phyloP scores from a whole-genome alignment of 2,797 vertebrate species.

The Poecilia picta region DNA sequence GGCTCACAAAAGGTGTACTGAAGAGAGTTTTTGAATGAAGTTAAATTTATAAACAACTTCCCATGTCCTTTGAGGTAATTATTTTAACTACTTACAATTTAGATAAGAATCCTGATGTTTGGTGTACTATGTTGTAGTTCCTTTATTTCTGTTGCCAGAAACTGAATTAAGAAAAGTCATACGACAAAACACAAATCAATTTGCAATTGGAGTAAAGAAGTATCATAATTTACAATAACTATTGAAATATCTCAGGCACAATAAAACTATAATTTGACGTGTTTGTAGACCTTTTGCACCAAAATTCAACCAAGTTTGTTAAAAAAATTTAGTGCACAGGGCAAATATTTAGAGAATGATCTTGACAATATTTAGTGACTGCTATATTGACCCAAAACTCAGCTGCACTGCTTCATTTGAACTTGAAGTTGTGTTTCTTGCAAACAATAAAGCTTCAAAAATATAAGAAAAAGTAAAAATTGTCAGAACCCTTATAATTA shows the following conservation, averaged over 20 bases:
- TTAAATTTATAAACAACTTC: constrained; percentile 42
- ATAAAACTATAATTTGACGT: not conserved
- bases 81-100: constrained; percentile 40
- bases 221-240: not conserved
- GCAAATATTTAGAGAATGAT: constrained; percentile 19
- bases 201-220: not conserved
- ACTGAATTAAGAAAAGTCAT: not conserved
- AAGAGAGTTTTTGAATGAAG: constrained; percentile 6
- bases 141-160: constrained; percentile 2
- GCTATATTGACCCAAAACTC: not conserved
- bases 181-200: not conserved
- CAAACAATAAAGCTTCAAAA: constrained; percentile 6
- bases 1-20: constrained; percentile 19
- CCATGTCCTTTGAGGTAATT: constrained; percentile 35
- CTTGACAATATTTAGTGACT: constrained; percentile 7
- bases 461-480: not conserved
- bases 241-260: not conserved
- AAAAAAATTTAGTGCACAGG: not conserved
- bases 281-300: too few species aligned
- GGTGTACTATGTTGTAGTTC: constrained; percentile 24
- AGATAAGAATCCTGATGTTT: constrained; percentile 21
- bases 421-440: constrained; percentile 2
- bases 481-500: not conserved
- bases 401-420: not conserved
- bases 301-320: not conserved